Evolutionary conservation across 2,888 invertebrate genomes (phyloP), one percentile per base, ranked within the genome.

Genomic region (Aleiodes testaceus): DNA sequence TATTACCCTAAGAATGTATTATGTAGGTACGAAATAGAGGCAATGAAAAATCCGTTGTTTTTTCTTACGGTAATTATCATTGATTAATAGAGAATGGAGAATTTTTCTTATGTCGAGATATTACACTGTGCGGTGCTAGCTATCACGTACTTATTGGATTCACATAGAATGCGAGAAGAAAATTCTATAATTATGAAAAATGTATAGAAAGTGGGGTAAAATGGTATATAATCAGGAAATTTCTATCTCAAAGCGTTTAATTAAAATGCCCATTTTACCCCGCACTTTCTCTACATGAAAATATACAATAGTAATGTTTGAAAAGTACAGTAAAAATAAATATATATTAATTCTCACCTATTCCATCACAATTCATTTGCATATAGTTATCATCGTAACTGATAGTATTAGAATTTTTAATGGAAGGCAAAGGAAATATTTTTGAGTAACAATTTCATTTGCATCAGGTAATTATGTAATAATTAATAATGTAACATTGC

Each of bases 321-420:
- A 42, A 64, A 67, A 30, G 47, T 65, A 65, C 42, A 16, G 66
- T 18, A 16, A 42, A 47, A 55, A 59, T 47, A 53, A 22, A 22
- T 26, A 36, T 47, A 59, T 50, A 22, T 42, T 22, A 80, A 82
- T 82, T 79, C 81, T 79, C 76, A 84, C 82, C 82, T 81, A 83
- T 81, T 83, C 82, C 85, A 85, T 81, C 82, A 84, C 81, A 79
- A 26, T 36, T 36, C 36, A 36, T 36, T 36, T 36, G 36, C 36
- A 36, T 36, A 36, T 36, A 36, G 36, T 9, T 36, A 11, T 36
- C 36, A 36, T 36, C 36, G 36, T 36, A 36, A 36, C 36, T 36
- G 36, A 36, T 36, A 36, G 36, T 36, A 36, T 36, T 36, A 36
- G 36, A 36, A 36, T 36, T 36, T 36, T 36, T 36, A 36, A 36